These are phyloP conservation scores for Fopius arisanus DNA, from an alignment of 1,140 invertebrate genomes.

Conservation along the genomic window DNA sequence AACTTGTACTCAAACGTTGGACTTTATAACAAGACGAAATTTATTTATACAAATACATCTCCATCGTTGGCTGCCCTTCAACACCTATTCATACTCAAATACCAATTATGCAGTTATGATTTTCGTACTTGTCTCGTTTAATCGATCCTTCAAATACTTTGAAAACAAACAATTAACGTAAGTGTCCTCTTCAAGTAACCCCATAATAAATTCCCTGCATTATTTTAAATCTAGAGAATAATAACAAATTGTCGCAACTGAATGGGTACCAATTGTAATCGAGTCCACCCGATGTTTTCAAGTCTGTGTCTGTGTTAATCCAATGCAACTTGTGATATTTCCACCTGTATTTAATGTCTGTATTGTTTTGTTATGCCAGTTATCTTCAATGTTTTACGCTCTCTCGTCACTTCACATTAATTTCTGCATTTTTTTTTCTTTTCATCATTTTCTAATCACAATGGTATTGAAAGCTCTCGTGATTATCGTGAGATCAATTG, in stretches of 20 bases:
- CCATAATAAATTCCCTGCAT: slow-evolving; percentile 54
- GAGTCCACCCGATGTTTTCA: slow-evolving; percentile 25
- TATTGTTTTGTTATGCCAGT: slow-evolving; percentile 16
- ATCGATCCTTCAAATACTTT: slow-evolving; percentile 24
- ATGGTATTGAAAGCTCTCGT: slow-evolving; percentile 56
- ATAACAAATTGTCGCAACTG: slow-evolving; percentile 41
- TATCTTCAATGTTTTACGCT: slow-evolving; percentile 8
- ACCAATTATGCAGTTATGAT: slow-evolving; percentile 35
- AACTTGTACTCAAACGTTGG: slow-evolving; percentile 31
- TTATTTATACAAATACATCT: slow-evolving; percentile 58
- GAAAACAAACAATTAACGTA: slow-evolving; percentile 39
- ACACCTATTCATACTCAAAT: slow-evolving; percentile 29
- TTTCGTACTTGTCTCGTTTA: neutral
- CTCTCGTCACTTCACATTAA: slow-evolving; percentile 31
- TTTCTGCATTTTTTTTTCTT: slow-evolving; percentile 29
- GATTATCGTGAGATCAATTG: slow-evolving; percentile 59
- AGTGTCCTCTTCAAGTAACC: slow-evolving; percentile 43
- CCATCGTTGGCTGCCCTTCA: slow-evolving; percentile 46
- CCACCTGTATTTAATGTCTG: neutral
- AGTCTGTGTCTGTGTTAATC: neutral
- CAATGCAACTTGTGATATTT: slow-evolving; percentile 2
- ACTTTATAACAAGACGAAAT: slow-evolving; percentile 57
- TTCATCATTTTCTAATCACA: slow-evolving; percentile 56
- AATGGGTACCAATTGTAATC: slow-evolving; percentile 36
- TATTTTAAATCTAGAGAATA: slow-evolving; percentile 40